Conservation (phyloP, 2,797 vertebrate genomes). For the Momotus momota region DNA sequence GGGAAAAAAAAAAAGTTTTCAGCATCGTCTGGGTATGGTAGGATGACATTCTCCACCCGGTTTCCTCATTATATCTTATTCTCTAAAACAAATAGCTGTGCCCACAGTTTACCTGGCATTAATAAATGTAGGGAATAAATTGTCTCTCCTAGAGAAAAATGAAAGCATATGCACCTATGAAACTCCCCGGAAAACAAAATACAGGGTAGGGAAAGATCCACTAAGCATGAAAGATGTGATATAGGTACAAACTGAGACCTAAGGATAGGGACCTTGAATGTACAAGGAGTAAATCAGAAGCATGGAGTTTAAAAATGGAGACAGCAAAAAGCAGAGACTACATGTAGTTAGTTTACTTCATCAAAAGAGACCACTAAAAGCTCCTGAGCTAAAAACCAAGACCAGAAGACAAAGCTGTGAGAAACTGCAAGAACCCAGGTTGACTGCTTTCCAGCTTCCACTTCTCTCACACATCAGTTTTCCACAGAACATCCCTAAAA, state of each 20-base stretch:
- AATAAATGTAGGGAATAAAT: background rate
- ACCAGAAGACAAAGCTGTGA: background rate
- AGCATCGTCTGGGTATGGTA: background rate
- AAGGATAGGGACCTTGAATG: background rate
- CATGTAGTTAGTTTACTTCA: background rate
- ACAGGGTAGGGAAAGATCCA: background rate
- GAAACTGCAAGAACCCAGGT: background rate
- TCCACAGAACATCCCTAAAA: background rate
- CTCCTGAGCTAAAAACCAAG: background rate
- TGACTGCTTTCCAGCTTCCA: background rate
- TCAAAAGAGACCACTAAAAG: background rate
- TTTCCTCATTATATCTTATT: background rate
- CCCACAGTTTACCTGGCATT: background rate
- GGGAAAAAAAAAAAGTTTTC: background rate
- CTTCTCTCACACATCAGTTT: background rate
- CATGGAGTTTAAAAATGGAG: too few relatives aligned
- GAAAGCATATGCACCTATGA: background rate
- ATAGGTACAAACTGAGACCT: background rate
- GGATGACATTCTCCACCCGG: too few relatives aligned
- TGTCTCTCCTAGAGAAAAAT: background rate
- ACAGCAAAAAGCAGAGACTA: too few relatives aligned
- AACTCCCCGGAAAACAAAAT: background rate
- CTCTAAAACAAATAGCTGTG: background rate
- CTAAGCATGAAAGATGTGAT: background rate
- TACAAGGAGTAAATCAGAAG: background rate